A percentile compares a stretch with the other conserved stretches of the same genome.
phyloP scores from a whole-genome alignment of 2,797 vertebrate genomes.

The Chelonia mydas region DNA sequence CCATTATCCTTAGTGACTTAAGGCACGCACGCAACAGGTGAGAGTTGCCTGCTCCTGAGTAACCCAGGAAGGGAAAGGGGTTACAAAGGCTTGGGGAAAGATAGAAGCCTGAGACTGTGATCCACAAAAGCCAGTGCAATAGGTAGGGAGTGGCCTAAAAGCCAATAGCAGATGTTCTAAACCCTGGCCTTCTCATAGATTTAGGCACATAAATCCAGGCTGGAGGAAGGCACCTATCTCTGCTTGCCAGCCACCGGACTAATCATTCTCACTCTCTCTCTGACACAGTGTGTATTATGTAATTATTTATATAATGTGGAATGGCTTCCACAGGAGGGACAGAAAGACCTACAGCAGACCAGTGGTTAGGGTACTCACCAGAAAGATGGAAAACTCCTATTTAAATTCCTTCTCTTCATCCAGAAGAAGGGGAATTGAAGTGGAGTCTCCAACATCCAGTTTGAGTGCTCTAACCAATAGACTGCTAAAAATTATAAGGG shows the following conservation, averaged over 20 bases:
- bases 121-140: not conserved
- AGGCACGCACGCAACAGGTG: not conserved
- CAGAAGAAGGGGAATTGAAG: not conserved
- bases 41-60: not conserved
- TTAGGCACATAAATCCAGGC: not conserved
- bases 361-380: not conserved
- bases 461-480: not conserved
- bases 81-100: not conserved
- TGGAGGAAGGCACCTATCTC: not conserved
- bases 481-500: not conserved
- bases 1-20: not conserved
- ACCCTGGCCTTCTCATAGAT: not conserved
- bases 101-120: not conserved
- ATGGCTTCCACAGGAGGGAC: not conserved
- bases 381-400: not conserved
- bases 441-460: not conserved
- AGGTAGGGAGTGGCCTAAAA: not conserved
- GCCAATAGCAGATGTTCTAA: not conserved
- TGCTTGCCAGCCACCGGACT: not conserved
- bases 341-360: not conserved
- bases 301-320: not conserved
- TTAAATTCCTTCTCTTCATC: not conserved
- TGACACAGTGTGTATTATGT: not conserved
- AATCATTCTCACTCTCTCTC: not conserved
- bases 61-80: not conserved